Conservation (phyloP, 2,113 vertebrate genomes). For the Chloroceryle aenea region DNA sequence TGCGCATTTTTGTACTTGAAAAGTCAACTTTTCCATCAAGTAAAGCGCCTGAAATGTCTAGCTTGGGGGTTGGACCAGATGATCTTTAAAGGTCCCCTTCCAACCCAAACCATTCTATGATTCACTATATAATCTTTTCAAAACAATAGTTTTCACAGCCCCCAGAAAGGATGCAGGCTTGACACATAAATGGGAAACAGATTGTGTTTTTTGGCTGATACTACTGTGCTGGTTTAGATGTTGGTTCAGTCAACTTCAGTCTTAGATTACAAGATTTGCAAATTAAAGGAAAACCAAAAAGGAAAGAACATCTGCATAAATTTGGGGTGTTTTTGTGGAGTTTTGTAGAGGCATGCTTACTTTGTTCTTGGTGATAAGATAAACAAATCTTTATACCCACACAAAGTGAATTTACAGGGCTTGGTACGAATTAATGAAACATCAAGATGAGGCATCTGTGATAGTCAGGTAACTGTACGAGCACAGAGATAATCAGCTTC, state of each 20-base stretch:
- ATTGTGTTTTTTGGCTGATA: slow-evolving; percentile 89
- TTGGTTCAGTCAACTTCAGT: slow-evolving; percentile 88
- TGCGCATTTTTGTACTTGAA: not conserved
- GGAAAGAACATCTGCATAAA: slow-evolving; percentile 84
- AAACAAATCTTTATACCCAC: not conserved
- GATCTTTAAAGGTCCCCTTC: not conserved
- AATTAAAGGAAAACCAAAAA: slow-evolving; percentile 93
- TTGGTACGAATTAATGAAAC: not conserved
- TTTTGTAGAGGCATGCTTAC: slow-evolving; percentile 72
- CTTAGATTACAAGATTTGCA: slow-evolving; percentile 98
- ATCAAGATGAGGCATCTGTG: not conserved
- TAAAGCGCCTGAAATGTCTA: slow-evolving; percentile 81
- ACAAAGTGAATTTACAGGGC: not conserved
- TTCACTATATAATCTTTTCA: slow-evolving; percentile 86
- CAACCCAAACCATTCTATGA: not conserved
- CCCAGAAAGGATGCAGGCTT: slow-evolving; percentile 90
- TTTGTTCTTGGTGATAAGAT: slow-evolving; percentile 30
- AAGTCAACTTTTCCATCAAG: slow-evolving; percentile 67
- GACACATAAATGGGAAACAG: slow-evolving; percentile 97
- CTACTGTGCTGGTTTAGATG: slow-evolving; percentile 84
- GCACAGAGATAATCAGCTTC: not conserved
- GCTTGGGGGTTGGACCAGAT: slow-evolving; percentile 33
- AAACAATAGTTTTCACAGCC: slow-evolving; percentile 90
- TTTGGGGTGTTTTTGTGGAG: slow-evolving; percentile 75
- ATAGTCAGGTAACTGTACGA: accelerated